A percentile compares a stretch with the other conserved stretches of the same genome.
Evolutionary conservation across 2,888 invertebrate genomes (phyloP).

Genomic region (Coronaproctus castanopsis): DNA sequence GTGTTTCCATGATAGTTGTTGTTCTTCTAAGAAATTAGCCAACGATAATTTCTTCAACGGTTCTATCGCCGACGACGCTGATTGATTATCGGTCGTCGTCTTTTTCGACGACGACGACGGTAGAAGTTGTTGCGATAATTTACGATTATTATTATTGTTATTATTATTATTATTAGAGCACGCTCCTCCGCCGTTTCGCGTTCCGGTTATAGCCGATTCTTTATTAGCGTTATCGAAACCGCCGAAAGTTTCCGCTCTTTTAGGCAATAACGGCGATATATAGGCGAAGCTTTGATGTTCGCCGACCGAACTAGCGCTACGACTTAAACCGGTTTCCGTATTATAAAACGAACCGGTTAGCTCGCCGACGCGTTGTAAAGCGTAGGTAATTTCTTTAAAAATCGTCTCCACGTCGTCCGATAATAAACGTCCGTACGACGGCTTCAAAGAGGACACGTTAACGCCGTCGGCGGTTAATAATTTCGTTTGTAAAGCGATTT

Average conservation of each 20-base stretch:
- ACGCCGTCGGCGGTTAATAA: slow-evolving; percentile 44
- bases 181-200: slow-evolving; percentile 5
- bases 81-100: no score
- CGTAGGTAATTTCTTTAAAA: slow-evolving; percentile 62
- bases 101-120: background rate
- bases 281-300: slow-evolving; percentile 74
- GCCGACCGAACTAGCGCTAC: slow-evolving; percentile 83
- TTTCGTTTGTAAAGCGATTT: slow-evolving; percentile 62
- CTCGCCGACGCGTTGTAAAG: slow-evolving; percentile 49
- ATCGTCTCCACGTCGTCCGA: slow-evolving; percentile 53
- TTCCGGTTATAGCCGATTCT: background rate
- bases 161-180: no score
- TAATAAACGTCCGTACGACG: slow-evolving; percentile 55
- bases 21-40: background rate
- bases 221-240: slow-evolving; percentile 52
- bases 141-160: no score
- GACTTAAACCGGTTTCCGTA: slow-evolving; percentile 56
- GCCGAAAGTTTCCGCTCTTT: slow-evolving; percentile 87
- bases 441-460: slow-evolving; percentile 34
- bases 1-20: background rate
- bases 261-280: slow-evolving; percentile 66
- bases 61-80: background rate
- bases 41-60: background rate
- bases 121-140: slow-evolving; percentile 12
- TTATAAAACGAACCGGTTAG: slow-evolving; percentile 52